A percentile compares a stretch with the other conserved stretches of the same genome.
These are phyloP conservation scores for Cheilosia grossa DNA, from an alignment of 2,888 invertebrate genomes.

Conservation along the genomic window DNA sequence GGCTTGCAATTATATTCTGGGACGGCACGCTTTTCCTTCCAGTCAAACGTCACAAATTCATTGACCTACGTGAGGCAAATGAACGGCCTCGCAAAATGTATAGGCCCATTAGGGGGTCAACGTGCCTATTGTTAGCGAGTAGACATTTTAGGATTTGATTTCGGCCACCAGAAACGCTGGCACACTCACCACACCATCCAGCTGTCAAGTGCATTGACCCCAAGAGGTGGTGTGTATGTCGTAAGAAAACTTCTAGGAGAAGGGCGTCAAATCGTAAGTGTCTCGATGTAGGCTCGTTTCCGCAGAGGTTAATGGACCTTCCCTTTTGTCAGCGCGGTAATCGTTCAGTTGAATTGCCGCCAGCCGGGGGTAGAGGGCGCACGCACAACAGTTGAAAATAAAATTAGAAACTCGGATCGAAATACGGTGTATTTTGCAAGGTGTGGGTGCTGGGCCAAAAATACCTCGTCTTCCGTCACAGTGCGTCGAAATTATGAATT, in stretches of 20 bases:
- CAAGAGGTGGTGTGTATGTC: slow-evolving; percentile 24
- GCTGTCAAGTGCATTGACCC: slow-evolving; percentile 59
- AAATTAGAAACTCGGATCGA: slow-evolving; percentile 38
- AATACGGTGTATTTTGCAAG: neutral
- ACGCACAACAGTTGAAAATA: slow-evolving; percentile 13
- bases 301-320: slow-evolving; percentile 66
- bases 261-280: slow-evolving; percentile 54
- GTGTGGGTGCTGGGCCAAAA: slow-evolving; percentile 55
- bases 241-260: slow-evolving; percentile 31
- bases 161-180: slow-evolving; percentile 41
- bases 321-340: slow-evolving; percentile 39
- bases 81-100: slow-evolving; percentile 49
- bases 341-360: slow-evolving; percentile 16
- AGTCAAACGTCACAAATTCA: slow-evolving; percentile 48
- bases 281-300: slow-evolving; percentile 37
- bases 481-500: slow-evolving; percentile 19
- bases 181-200: slow-evolving; percentile 49
- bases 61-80: slow-evolving; percentile 69
- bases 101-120: slow-evolving; percentile 41
- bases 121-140: slow-evolving; percentile 4
- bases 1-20: slow-evolving; percentile 22
- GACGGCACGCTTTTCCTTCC: slow-evolving; percentile 34
- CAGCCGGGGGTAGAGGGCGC: neutral
- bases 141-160: neutral
- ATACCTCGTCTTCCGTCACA: slow-evolving; percentile 8